Conservation (phyloP, 2,797 vertebrate species). For the Hoplostethus atlanticus region DNA sequence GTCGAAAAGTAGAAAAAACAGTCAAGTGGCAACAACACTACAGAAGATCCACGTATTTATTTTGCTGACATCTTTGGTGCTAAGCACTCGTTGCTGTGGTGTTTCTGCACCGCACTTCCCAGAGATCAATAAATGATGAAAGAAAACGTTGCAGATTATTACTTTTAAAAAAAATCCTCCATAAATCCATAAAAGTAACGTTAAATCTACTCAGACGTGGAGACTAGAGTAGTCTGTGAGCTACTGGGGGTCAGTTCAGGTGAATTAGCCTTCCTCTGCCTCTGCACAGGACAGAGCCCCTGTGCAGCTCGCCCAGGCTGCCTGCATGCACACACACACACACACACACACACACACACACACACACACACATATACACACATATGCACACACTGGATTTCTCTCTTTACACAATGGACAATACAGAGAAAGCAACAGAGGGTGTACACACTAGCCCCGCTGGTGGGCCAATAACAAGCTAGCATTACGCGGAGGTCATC, state of each 20-base stretch:
- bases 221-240: not conserved
- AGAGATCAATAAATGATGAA: too few species aligned
- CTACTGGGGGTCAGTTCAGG: conserved; percentile 60
- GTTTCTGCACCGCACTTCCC: too few species aligned
- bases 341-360: conserved; percentile 31
- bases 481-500: conserved; percentile 75
- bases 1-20: too few species aligned
- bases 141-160: too few species aligned
- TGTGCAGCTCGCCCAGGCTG: conserved; percentile 36
- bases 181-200: too few species aligned
- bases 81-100: too few species aligned
- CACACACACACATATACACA: conserved; percentile 13
- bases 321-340: conserved; percentile 37
- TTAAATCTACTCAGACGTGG: not conserved
- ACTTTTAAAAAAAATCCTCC: too few species aligned
- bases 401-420: conserved; percentile 69
- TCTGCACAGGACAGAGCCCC: conserved; percentile 36
- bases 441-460: conserved; percentile 65
- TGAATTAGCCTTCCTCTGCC: conserved; percentile 40
- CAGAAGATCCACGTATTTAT: too few species aligned
- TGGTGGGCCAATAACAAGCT: conserved; percentile 71
- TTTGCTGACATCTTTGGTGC: too few species aligned
- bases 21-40: too few species aligned
- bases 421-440: conserved; percentile 66
- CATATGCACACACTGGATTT: conserved; percentile 30